Conservation (phyloP, 2,113 vertebrate genomes). For the Nymphicus hollandicus region DNA sequence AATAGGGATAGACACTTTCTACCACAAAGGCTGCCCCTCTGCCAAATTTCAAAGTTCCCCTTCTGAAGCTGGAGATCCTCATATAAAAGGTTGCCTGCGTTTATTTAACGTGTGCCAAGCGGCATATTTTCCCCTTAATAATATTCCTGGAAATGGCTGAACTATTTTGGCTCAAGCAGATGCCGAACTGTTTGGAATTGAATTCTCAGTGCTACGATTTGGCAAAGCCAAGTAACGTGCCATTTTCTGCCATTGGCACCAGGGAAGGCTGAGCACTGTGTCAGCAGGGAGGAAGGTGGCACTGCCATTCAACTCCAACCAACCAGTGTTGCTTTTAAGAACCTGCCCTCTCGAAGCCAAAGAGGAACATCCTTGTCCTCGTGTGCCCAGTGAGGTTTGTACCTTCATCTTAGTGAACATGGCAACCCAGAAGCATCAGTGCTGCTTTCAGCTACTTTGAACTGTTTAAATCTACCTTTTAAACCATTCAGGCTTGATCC, state of each 20-base stretch:
- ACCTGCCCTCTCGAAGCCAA: not conserved
- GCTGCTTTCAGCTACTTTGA: not conserved
- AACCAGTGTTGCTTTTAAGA: not conserved
- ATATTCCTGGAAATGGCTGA: constrained; percentile 25
- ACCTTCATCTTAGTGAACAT: not conserved
- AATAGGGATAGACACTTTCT: not conserved
- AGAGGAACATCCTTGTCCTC: not conserved
- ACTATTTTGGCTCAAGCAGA: not conserved
- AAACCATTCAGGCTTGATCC: not conserved
- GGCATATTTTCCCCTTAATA: not conserved
- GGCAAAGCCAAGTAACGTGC: not conserved
- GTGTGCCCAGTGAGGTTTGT: fast-evolving
- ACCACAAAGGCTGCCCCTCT: not conserved
- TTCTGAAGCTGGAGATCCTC: not conserved
- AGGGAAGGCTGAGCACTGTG: not conserved
- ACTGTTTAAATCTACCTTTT: not conserved
- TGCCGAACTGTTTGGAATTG: not conserved
- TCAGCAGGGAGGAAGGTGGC: not conserved
- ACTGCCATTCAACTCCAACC: not conserved
- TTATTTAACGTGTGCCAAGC: not conserved
- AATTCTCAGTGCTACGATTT: not conserved
- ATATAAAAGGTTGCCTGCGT: not conserved
- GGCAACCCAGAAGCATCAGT: not conserved
- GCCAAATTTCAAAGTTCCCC: not conserved
- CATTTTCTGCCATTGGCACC: not conserved